Base-by-base conservation (phyloP, 92 coral and sea anemone species). In the Phenganax marumi region DNA sequence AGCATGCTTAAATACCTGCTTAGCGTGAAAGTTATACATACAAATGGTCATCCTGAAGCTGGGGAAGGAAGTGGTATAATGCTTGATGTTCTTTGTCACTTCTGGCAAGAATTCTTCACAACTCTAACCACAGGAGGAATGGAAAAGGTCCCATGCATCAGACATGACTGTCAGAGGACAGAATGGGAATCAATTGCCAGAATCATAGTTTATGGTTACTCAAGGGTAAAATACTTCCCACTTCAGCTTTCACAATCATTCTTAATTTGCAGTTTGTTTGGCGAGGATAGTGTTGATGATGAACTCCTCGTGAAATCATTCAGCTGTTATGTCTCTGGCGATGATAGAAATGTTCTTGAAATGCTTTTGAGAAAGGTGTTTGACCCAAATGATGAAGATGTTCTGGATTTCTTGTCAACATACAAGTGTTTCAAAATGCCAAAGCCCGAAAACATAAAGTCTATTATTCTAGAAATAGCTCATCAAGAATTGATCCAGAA, bases 11-110 rank as follows among this genome's bases (percentile, higher is more conserved):
- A 82, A 25, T 82, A 55, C 33, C 48, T 23, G 43, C 54, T 82
- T 71, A 70, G 68, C 8, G 80, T 82, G 46, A 70, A 68, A 49
- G 70, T 71, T 54, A 33, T 82, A 1, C 70, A 82, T 56, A 53
- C 79, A 16, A 18, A 39, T 54, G 86, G 86, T 46, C 24, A 82
- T 43, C 80, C 80, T 0, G 86, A 82, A 7, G 56, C 57, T 43
- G 86, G 86, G 50, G 80, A 82, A 18, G 86, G 86, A 8, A 82
- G 55, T 17, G 80, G 73, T 7, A 79, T 82, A 68, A 22, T 82
- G 21, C 51, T 70, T 0, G 86, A 82, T 16, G 52, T 72, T 3
- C 48, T 82, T 8, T 48, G 79, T 54, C 61, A 70, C 26, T 72
- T 82, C 54, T 71, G 80, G 86, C 86, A 70, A 24, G 86, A 82